Evolutionary conservation across 2,113 vertebrate genomes (phyloP), one percentile per base, ranked within the genome.

Genomic region (Athene noctua): DNA sequence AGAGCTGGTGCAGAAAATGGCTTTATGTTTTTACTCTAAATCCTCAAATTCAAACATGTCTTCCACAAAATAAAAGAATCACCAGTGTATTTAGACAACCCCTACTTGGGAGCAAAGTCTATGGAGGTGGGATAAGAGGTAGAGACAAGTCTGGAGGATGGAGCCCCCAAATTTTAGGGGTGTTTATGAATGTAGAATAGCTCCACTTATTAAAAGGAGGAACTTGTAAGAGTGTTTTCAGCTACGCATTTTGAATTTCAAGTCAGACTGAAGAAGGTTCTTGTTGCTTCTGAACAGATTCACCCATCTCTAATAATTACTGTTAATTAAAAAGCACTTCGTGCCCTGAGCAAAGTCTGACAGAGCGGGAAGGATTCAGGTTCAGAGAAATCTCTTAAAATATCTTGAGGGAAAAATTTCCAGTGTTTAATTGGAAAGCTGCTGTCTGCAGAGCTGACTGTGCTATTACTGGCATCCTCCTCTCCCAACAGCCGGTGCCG

Each of bases 281-380:
- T 67, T 44, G 46, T 72, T 86, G 82, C 86, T 78, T 57, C 71
- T 12, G 77, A 94, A 34, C 71, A 80, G 80, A 70, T 61, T 80
- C 81, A 68, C 62, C 91, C 86, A 80, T 85, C 92, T 80, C 93
- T 82, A 78, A 80, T 91, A 95, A 96, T 91, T 87, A 67, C 63
- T 47, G 67, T 73, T 96, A 93, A 96, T 92, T 97, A 97, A 93
- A 94, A 95, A 90, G 91, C 78, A 70, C 74, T 90, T 73, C 7
- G 15, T 59, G 97, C 94, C 81, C 84, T 9, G 11, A 92, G 92
- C 80, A 20, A 67, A 65, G 80, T 61, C 88, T 89, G 92, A 90
- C 85, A 67, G 83, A 0, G 0, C 3, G 5, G 87, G 78, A 80
- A 83, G n/a, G 62, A 88, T 63, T 36, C 54, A 10, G 84, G 47